Evolutionary conservation across 2,797 vertebrate genomes (phyloP).

Genomic region (Momotus momota): DNA sequence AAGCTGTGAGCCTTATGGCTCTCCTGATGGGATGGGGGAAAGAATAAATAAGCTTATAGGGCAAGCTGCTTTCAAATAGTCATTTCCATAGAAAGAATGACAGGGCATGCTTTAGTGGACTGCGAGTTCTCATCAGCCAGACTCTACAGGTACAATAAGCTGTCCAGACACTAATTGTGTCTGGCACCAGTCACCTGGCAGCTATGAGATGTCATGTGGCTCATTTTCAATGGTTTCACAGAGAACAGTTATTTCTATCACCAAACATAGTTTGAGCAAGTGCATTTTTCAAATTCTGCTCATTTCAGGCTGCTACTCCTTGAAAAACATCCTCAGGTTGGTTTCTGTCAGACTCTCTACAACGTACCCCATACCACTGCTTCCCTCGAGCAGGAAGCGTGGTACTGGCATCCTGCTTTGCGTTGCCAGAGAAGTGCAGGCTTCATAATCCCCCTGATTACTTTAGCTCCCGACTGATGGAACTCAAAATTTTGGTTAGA

Average conservation of each 20-base stretch:
- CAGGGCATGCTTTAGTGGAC: not conserved
- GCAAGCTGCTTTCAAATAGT: not conserved
- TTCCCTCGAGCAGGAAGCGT: not conserved
- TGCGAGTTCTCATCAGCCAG: not conserved
- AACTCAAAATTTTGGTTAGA: not conserved
- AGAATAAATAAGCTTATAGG: not conserved
- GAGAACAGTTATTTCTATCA: not conserved
- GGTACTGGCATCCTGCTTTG: not conserved
- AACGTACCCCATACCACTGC: not conserved
- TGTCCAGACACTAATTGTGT: not conserved
- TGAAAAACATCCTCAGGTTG: not conserved
- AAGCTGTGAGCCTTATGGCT: not conserved
- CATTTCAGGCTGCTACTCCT: not conserved
- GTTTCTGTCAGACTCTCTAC: not conserved
- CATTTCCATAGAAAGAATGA: not conserved
- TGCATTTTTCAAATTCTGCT: not conserved
- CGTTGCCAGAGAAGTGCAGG: not conserved
- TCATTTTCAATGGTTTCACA: not conserved
- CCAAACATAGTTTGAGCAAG: not conserved
- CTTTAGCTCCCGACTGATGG: not conserved
- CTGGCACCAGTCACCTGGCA: slow-evolving; percentile 22
- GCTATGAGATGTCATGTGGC: not conserved
- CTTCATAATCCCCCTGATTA: not conserved
- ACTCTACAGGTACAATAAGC: slow-evolving; percentile 12
- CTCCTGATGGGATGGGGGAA: not conserved